phyloP scores from a whole-genome alignment of 2,113 vertebrate genomes.

The Apodemus sylvaticus region DNA sequence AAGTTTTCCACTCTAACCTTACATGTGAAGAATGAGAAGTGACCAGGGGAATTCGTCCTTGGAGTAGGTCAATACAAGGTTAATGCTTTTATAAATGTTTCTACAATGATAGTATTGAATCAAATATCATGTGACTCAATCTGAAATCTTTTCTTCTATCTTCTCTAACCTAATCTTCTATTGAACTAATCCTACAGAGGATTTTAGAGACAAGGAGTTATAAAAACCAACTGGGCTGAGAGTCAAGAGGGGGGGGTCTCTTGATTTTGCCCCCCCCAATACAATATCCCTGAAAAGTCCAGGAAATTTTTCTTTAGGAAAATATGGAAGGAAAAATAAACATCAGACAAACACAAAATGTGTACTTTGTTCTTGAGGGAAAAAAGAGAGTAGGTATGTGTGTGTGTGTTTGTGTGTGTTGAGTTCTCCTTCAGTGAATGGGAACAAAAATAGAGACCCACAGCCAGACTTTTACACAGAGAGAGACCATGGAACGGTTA shows the following conservation, averaged over 20 bases:
- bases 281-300: constrained; percentile 36
- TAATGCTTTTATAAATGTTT: constrained; percentile 33
- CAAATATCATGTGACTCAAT: neutral
- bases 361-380: neutral
- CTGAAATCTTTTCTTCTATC: constrained; percentile 20
- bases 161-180: neutral
- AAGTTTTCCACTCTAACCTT: constrained; percentile 44
- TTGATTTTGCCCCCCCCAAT: neutral
- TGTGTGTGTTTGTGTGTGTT: neutral
- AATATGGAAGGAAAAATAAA: constrained; percentile 14
- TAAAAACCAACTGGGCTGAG: constrained; percentile 1
- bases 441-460: neutral
- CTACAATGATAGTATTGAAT: constrained; percentile 12
- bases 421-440: neutral
- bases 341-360: constrained; percentile 10
- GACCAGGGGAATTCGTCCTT: constrained; percentile 15
- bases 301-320: neutral
- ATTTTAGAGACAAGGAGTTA: constrained; percentile 5
- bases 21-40: constrained; percentile 37
- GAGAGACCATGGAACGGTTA: neutral
- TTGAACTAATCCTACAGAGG: neutral
- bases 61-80: neutral
- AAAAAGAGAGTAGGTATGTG: neutral
- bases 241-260: neutral
- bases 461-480: neutral